Base-by-base conservation (phyloP, 2,113 vertebrate species). In the Xiphophorus hellerii region DNA sequence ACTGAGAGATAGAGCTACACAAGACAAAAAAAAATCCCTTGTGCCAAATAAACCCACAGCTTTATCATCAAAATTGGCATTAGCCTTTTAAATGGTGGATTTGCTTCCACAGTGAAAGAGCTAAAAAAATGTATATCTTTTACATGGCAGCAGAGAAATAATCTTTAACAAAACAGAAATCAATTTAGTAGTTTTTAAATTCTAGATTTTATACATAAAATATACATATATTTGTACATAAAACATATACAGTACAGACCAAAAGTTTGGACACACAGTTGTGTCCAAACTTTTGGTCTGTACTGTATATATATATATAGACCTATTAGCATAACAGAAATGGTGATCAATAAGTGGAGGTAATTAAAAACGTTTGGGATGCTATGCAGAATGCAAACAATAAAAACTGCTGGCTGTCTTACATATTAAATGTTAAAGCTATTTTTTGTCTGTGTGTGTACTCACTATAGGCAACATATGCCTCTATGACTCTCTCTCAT, bases 81-180 rank as follows among this genome's bases (percentile, higher is more conserved):
- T 78, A 80, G 71, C 58, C 58, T 62, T 69, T 69, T 75, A 66
- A 71, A 65, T 81, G 65, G 35, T 73, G 30, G 70, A 44, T 74
- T 65, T 71, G 39, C 69, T 60, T 20, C 17, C 20, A 13, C 17
- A 61, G 54, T 35, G 42, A 44, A 73, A 75, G 9, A 39, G 11
- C 37, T 12, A 7, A 12, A 39, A 12, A 12, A 11, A 11, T 39
- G 0, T 39, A 51, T 51, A 29, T 42, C 69, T 62, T n/a, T 30
- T 12, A 62, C 15, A 22, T 31, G 66, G 25, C 30, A 20, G 44
- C 15, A 48, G 44, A 48, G 5, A 48, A 48, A 17, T 5, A 48
- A 15, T 48, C 27, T 62, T 27, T 29, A 62, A 62, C 12, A 28
- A 62, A 60, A 60, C 54, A 60, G 54, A 60, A 6, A 60, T n/a